Conservation (phyloP, 2,888 invertebrate species). For the Zeuzera pyrina region DNA sequence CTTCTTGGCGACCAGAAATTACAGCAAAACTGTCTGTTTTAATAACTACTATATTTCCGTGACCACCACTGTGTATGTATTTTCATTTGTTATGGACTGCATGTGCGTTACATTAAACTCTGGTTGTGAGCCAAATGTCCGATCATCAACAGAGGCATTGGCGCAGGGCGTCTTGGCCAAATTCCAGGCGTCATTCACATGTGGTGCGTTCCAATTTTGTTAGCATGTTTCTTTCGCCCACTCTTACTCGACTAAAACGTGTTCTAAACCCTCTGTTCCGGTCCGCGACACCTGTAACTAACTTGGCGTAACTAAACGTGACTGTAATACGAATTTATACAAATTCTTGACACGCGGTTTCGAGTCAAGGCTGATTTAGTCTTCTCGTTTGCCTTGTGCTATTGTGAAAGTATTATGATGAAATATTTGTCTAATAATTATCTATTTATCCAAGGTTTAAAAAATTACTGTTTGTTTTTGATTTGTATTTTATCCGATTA, state of each 20-base stretch:
- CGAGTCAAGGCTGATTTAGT: conserved; percentile 17
- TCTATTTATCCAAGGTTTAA: too few species aligned
- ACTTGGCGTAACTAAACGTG: conserved; percentile 22
- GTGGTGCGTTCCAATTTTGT: conserved; percentile 21
- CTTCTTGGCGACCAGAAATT: too few species aligned
- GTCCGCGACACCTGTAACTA: conserved; percentile 18
- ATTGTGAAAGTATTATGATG: conserved; percentile 27
- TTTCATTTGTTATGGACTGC: too few species aligned
- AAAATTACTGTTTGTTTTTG: too few species aligned
- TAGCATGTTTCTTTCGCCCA: conserved; percentile 29
- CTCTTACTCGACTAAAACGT: too few species aligned
- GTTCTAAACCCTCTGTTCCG: conserved; percentile 51
- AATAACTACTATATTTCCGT: too few species aligned
- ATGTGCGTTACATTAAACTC: too few species aligned
- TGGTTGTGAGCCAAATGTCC: conserved; percentile 39
- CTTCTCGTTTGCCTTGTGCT: conserved; percentile 17
- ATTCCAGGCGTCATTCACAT: conserved; percentile 24
- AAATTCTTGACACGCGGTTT: conserved; percentile 23
- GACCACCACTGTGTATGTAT: too few species aligned
- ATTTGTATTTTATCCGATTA: too few species aligned
- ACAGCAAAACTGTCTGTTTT: too few species aligned
- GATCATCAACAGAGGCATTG: conserved; percentile 22
- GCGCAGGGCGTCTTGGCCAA: conserved; percentile 5
- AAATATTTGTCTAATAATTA: conserved; percentile 25
- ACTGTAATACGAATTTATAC: conserved; percentile 20